Evolutionary conservation across 2,797 vertebrate species (phyloP), one percentile per base, ranked within the genome.

Genomic region (Orientallactaga sibirica): DNA sequence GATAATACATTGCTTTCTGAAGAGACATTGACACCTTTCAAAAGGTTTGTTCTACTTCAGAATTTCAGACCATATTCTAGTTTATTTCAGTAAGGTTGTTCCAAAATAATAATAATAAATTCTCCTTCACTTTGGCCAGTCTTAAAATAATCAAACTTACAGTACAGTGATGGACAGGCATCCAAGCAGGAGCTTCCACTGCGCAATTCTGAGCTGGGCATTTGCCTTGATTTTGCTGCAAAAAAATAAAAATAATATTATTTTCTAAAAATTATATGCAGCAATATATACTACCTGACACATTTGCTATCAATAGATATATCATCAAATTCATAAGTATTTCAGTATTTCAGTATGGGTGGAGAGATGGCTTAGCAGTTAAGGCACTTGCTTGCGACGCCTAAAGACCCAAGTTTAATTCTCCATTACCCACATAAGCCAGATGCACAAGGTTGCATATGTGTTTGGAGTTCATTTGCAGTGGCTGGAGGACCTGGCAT

Each of bases 151-250:
- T 96, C 96, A 97, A 61, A 98, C 98, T 98, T 98, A 98, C 98
- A 88, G 98, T 95, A 97, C 98, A 98, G 88, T 98, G 98, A 91
- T 98, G 98, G 86, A 98, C 98, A 90, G 98, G 98, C 96, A 98
- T 98, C 98, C 98, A 98, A 79, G 97, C 97, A 97, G 98, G 98
- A 33, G 98, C 97, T 97, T 98, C 98, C 27, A 98, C 98, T 84
- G 98, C 95, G 95, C 98, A 98, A 93, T 98, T 98, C 98, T 98
- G 98, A 93, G 98, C 97, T 84, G 98, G 98, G 94, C 98, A 98
- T 97, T 98, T 98, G 96, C 98, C 97, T 97, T 98, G 98, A 93
- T 98, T 98, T 95, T 98, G 98, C 98, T 98, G 97, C 79, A 98
- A 98, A 97, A 87, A 98, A 97, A 88, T 93, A 96, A 98, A 97